A percentile compares a stretch with the other conserved stretches of the same genome.
Evolutionary conservation across 2,888 invertebrate genomes (phyloP).

Genomic region (Scotopteryx bipunctaria): DNA sequence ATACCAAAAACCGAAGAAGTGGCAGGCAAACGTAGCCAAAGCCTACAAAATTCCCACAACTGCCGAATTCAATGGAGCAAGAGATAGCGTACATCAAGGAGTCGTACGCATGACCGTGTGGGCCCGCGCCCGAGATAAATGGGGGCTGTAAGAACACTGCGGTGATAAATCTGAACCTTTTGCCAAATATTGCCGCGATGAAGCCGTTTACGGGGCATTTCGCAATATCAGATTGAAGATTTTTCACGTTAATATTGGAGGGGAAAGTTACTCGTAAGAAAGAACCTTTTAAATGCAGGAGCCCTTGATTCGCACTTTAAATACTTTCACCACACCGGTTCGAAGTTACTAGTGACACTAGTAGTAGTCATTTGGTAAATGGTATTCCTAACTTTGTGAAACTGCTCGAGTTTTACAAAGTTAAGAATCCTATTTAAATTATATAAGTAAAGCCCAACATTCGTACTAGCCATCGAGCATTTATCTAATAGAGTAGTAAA

Average conservation of each 20-base stretch:
- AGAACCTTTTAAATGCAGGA: no score
- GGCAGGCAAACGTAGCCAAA: not conserved
- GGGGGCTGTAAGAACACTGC: conserved; percentile 6
- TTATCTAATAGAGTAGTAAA: no score
- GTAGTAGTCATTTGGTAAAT: no score
- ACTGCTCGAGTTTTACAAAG: no score
- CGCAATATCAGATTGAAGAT: conserved; percentile 6
- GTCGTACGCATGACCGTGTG: conserved; percentile 30
- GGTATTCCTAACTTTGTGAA: no score
- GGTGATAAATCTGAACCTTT: conserved; percentile 18
- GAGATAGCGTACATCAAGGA: conserved; percentile 27
- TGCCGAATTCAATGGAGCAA: conserved; percentile 25
- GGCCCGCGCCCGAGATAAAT: conserved; percentile 15
- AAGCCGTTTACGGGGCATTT: conserved; percentile 9
- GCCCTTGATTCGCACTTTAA: no score
- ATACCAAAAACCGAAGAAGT: not conserved
- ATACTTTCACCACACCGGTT: no score
- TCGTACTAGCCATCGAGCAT: no score
- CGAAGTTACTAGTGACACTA: no score
- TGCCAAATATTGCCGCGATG: conserved; percentile 18
- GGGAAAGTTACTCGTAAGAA: no score
- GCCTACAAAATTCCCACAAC: conserved; percentile 5
- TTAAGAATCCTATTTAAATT: no score
- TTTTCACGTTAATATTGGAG: not conserved
- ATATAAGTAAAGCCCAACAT: no score